phyloP scores from a whole-genome alignment of 2,888 invertebrate genomes.

The Ophion ventricosus region DNA sequence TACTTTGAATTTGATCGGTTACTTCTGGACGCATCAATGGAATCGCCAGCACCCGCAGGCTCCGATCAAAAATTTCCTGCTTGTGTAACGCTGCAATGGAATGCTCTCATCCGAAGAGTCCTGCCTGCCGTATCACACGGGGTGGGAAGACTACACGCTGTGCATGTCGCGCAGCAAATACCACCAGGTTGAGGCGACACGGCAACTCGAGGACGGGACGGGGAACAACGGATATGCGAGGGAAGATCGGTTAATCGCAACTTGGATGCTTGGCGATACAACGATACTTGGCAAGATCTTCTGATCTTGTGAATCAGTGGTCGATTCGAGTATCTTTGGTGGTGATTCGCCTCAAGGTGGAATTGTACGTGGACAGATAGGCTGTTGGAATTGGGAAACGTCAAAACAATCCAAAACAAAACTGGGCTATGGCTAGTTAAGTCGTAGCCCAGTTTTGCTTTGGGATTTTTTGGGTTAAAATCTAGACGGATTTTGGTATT shows the following conservation, averaged over 20 bases:
- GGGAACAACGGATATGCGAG: background rate
- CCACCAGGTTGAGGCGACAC: background rate
- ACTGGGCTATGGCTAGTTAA: too few relatives aligned
- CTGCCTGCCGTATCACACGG: background rate
- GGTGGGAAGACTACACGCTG: too few relatives aligned
- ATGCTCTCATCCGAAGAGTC: background rate
- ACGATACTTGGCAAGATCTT: background rate
- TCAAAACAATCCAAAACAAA: too few relatives aligned
- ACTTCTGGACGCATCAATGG: conserved; percentile 27
- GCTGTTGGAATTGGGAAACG: too few relatives aligned
- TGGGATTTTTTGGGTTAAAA: too few relatives aligned
- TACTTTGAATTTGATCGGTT: conserved; percentile 32
- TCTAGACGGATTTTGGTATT: too few relatives aligned
- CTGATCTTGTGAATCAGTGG: background rate
- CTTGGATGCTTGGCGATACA: background rate
- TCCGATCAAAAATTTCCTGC: conserved; percentile 42
- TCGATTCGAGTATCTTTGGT: background rate
- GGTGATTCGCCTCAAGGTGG: too few relatives aligned
- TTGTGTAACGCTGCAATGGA: conserved; percentile 35
- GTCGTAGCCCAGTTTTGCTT: too few relatives aligned
- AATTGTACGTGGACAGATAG: too few relatives aligned
- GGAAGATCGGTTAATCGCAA: background rate
- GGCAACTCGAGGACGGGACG: too few relatives aligned
- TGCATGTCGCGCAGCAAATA: too few relatives aligned
- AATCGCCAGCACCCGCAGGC: conserved; percentile 32